Evolutionary conservation across 2,113 vertebrate genomes (phyloP).

Genomic region (Elgaria multicarinata): DNA sequence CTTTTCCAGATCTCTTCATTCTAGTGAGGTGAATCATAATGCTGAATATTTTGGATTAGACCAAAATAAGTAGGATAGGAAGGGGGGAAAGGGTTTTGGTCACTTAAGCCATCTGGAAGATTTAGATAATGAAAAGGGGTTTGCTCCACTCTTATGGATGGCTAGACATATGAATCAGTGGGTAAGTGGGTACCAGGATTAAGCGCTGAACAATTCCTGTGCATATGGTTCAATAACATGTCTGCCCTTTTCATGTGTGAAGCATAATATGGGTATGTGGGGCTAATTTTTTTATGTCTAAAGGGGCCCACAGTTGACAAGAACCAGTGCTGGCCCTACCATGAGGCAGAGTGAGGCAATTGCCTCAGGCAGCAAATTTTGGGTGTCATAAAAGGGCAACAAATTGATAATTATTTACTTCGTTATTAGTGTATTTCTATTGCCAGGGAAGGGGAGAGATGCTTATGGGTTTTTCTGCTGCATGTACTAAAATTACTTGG

Average conservation of each 20-base stretch:
- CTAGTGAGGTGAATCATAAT: not conserved
- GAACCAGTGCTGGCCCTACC: not conserved
- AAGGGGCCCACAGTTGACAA: not conserved
- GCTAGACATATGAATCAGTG: not conserved
- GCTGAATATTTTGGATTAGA: not conserved
- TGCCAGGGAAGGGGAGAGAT: no score
- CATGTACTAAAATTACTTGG: no score
- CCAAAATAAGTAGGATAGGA: no score
- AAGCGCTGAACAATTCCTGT: not conserved
- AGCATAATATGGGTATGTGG: not conserved
- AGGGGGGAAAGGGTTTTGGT: not conserved
- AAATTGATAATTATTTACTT: no score
- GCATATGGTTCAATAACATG: not conserved
- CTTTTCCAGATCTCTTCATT: not conserved
- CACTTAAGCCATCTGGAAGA: not conserved
- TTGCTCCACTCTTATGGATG: not conserved
- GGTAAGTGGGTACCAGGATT: not conserved
- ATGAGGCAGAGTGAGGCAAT: no score
- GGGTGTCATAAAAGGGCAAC: no score
- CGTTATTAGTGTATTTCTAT: no score
- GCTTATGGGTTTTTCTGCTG: no score
- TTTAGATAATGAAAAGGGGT: not conserved
- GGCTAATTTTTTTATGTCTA: not conserved
- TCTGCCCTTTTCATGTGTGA: not conserved
- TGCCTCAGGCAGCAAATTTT: no score